Base-by-base conservation (phyloP, 2,113 vertebrate species). In the Pachycephala philippinensis region DNA sequence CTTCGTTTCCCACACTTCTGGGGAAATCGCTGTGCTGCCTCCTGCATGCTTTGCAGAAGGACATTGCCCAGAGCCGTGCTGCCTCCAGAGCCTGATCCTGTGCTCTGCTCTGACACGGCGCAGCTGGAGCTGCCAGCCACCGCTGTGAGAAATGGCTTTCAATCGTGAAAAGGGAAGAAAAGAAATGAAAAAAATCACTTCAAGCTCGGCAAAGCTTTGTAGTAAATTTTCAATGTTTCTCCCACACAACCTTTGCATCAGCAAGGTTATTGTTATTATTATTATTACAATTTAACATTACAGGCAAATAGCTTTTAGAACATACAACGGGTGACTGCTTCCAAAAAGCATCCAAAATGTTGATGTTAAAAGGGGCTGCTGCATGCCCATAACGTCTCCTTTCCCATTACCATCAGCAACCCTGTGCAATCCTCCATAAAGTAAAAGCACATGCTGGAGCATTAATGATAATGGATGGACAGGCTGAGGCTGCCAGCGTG, bases 251-350 rank as follows among this genome's bases (percentile, higher is more conserved):
- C 77, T 84, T 74, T 85, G 87, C 70, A 64, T 59, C 54, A 74
- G 63, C 89, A 88, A 74, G 71, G 71, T 85, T 89, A 57, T 84
- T 69, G 61, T 75, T 89, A 49, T 87, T 60, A 40, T 61, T 86
- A 63, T 81, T 87, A 79, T 64, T 89, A 56, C 45, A 68, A 11
- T 68, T 91, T 64, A 78, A 91, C 52, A 71, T 87, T 74, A 71
- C 30, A 83, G 75, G 74, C 54, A 95, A 94, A 93, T 40, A 63
- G 60, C 87, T 90, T 87, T 93, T 52, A 87, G 85, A 94, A 91
- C 79, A 61, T 90, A 76, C n/a, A 86, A 65, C 0, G 37, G 63
- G 61, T 87, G 86, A 92, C 60, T 91, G 65, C 80, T 82, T 84
- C 81, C 60, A 76, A 89, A 91, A 86, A 33, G 13, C 23, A n/a